Base-by-base conservation (phyloP, 1,140 invertebrate species). In the Antheraea mylitta region DNA sequence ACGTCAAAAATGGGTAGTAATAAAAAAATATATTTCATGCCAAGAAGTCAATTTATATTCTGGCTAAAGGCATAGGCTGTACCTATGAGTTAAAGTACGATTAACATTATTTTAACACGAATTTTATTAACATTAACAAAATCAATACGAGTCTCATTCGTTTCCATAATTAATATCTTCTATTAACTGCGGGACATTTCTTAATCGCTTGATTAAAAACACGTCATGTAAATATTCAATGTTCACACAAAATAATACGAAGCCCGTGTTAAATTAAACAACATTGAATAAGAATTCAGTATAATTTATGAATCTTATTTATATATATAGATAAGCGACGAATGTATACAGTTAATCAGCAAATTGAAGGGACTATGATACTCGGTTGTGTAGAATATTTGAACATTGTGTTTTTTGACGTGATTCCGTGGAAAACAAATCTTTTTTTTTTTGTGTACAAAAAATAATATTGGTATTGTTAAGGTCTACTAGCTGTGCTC, bases 221-320 rank as follows among this genome's bases (percentile, higher is more conserved):
- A 30, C 22, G 22, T 30, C 16, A 53, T 13, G 5, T 53, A n/a
- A 53, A 53, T 53, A 16, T 53, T 53, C 16, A 53, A 16, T n/a
- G 45, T 70, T 65, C 59, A 76, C 83, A 86, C 78, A 80, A 81
- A 73, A 80, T 30, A 63, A 63, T 16, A 8, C 13, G 18, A 63
- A 63, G 6, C 11, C 3, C 30, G 61, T 63, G 61, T 63, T 63
- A 63, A 63, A 63, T 63, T 63, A 37, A 4, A 30, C 45, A 53
- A 53, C 9, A 16, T 53, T 53, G 10, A 5, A 53, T 16, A 53
- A 13, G 45, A 53, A n/a, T 53, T 16, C 11, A 53, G 11, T 9
- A 42, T 11, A 42, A 42, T 42, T 42, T 42, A 9, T 7, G 38
- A 42, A 42, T 42, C 7, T 1, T 42, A 42, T 42, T 42, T 42